These are phyloP conservation scores for Caenorhabditis sp. DNA, from an alignment of 2,888 invertebrate genomes.

Conservation along the genomic window DNA sequence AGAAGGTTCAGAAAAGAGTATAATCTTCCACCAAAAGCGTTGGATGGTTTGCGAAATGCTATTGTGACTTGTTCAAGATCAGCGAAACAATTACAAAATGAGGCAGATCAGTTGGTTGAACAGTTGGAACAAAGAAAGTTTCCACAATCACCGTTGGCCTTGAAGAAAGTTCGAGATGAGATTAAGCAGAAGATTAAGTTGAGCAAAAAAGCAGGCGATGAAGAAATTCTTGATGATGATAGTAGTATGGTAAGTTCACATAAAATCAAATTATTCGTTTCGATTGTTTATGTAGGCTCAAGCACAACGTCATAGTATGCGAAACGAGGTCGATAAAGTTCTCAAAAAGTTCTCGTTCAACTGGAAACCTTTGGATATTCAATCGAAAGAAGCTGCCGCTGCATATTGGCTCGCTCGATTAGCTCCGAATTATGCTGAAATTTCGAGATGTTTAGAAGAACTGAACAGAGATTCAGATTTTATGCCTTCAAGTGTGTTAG, in stretches of 20 bases:
- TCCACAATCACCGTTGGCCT: constrained; percentile 56
- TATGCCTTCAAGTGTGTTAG: constrained; percentile 82
- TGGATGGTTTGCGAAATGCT: constrained; percentile 46
- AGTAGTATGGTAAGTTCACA: constrained; percentile 8
- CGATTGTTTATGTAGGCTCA: constrained; percentile 42
- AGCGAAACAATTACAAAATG: constrained; percentile 65
- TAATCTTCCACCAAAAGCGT: constrained; percentile 46
- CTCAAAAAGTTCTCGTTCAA: constrained; percentile 61
- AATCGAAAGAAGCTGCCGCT: constrained; percentile 52
- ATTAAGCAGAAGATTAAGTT: constrained; percentile 46
- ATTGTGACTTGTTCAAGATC: constrained; percentile 42
- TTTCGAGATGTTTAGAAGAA: constrained; percentile 60
- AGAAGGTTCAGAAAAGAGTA: constrained; percentile 35
- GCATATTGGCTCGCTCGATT: constrained; percentile 62
- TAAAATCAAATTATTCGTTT: neutral
- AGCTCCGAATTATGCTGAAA: constrained; percentile 65
- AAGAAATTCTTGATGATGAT: constrained; percentile 42
- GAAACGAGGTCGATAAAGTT: constrained; percentile 56
- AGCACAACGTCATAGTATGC: constrained; percentile 49
- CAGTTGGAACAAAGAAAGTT: constrained; percentile 56
- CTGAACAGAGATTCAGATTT: constrained; percentile 75
- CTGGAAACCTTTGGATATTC: constrained; percentile 65
- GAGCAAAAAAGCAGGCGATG: constrained; percentile 33
- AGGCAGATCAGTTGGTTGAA: constrained; percentile 62
- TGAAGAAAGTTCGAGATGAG: constrained; percentile 52